A percentile compares a stretch with the other conserved stretches of the same genome.
Conservation (phyloP, 2,888 invertebrate species). For the Thalpophila matura region DNA sequence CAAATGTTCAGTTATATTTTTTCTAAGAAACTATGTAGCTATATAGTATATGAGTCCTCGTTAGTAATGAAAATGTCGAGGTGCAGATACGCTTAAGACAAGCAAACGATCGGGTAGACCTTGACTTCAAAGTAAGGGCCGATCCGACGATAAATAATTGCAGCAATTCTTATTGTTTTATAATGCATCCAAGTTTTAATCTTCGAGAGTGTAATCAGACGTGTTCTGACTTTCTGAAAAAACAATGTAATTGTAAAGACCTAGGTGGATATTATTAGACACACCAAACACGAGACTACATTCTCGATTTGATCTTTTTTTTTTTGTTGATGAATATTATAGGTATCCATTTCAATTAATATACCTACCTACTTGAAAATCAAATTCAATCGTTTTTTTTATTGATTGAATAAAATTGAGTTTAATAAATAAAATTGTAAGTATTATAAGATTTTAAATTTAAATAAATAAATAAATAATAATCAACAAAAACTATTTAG, state of each 20-base stretch:
- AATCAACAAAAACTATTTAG: no score
- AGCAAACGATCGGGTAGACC: conserved; percentile 53
- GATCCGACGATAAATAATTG: conserved; percentile 58
- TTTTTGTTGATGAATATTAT: no score
- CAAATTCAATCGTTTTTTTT: no score
- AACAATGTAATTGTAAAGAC: neutral
- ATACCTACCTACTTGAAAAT: no score
- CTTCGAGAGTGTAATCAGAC: conserved; percentile 8
- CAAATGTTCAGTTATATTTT: conserved; percentile 24
- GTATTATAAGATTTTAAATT: no score
- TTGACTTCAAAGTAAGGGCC: conserved; percentile 61
- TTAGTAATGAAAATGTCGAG: conserved; percentile 50
- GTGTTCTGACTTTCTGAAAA: conserved; percentile 22
- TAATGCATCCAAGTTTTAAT: conserved; percentile 44
- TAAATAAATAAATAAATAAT: no score
- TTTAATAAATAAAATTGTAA: no score
- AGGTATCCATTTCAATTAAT: no score
- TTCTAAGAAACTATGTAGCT: conserved; percentile 43
- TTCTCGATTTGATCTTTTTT: no score
- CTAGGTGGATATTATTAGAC: neutral
- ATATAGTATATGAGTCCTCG: conserved; percentile 29
- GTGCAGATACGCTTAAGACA: conserved; percentile 39
- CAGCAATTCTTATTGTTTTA: conserved; percentile 55
- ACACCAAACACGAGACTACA: no score
- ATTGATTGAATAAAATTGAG: no score